A percentile compares a stretch with the other conserved stretches of the same genome.
Conservation (phyloP, 1,140 invertebrate species). For the Propsilocerus akamusi region DNA sequence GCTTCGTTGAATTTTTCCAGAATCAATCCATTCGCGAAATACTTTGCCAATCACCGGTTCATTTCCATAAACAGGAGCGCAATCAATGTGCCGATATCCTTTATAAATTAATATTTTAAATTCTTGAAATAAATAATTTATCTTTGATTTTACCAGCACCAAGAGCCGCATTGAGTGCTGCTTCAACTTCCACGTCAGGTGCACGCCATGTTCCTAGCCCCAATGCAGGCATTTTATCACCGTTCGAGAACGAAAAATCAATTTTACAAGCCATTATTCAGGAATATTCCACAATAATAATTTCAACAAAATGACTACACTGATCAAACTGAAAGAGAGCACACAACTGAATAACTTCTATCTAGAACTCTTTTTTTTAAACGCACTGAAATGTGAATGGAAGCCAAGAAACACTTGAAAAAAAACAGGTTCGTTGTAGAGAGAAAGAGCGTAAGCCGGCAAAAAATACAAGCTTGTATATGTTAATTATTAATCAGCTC, state of each 20-base stretch:
- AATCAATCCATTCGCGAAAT: conserved; percentile 50
- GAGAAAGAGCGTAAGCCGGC: too few species aligned
- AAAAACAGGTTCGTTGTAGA: too few species aligned
- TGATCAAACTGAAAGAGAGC: too few species aligned
- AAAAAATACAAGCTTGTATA: too few species aligned
- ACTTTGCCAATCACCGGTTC: conserved; percentile 60
- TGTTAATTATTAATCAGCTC: too few species aligned
- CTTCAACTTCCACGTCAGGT: conserved; percentile 46
- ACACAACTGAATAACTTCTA: too few species aligned
- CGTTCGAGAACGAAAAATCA: conserved; percentile 20
- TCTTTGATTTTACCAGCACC: conserved; percentile 29
- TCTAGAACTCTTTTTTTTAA: too few species aligned
- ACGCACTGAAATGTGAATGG: too few species aligned
- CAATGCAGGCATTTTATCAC: conserved; percentile 46
- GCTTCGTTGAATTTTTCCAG: conserved; percentile 48
- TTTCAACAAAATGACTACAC: too few species aligned
- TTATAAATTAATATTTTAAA: conserved; percentile 5
- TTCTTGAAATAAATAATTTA: background rate
- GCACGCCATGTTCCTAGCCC: conserved; percentile 68
- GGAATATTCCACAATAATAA: too few species aligned
- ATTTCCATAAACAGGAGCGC: conserved; percentile 63
- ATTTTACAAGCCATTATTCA: conserved; percentile 14
- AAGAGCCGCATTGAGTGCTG: conserved; percentile 39
- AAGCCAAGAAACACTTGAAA: too few species aligned
- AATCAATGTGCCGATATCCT: conserved; percentile 64